Conservation (phyloP, 2,888 invertebrate species). For the Barypeithes pellucidus region DNA sequence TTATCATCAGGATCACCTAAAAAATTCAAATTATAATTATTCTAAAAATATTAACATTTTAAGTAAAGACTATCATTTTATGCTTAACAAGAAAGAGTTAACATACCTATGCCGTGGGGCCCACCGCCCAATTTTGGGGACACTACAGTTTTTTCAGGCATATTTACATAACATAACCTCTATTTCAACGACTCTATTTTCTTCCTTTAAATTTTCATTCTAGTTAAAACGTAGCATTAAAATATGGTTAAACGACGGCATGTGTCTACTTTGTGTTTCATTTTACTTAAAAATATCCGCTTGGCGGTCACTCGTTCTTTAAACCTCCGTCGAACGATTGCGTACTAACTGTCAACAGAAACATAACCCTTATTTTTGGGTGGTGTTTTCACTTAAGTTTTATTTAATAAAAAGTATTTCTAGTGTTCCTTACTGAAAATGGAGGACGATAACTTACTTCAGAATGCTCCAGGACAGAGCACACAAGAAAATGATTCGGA, state of each 20-base stretch:
- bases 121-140: slow-evolving; percentile 55
- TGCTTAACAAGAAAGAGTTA: slow-evolving; percentile 6
- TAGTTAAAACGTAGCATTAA: too few relatives aligned
- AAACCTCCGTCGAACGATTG: too few relatives aligned
- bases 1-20: slow-evolving; percentile 90
- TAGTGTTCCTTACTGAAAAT: not conserved
- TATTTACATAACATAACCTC: slow-evolving; percentile 16
- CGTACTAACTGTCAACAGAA: too few relatives aligned
- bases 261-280: too few relatives aligned
- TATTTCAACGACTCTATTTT: not conserved
- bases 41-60: not conserved
- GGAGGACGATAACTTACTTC: slow-evolving; percentile 13
- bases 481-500: slow-evolving; percentile 1
- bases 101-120: slow-evolving; percentile 57
- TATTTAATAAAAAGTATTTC: not conserved
- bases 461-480: not conserved
- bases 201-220: too few relatives aligned
- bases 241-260: too few relatives aligned
- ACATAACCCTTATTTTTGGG: too few relatives aligned
- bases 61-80: too few relatives aligned
- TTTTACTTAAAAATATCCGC: too few relatives aligned
- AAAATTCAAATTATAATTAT: slow-evolving; percentile 57
- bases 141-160: slow-evolving; percentile 30
- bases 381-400: not conserved
- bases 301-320: too few relatives aligned